Evolutionary conservation across 2,888 invertebrate genomes (phyloP), one percentile per base, ranked within the genome.

Genomic region (Camponotus fellah): DNA sequence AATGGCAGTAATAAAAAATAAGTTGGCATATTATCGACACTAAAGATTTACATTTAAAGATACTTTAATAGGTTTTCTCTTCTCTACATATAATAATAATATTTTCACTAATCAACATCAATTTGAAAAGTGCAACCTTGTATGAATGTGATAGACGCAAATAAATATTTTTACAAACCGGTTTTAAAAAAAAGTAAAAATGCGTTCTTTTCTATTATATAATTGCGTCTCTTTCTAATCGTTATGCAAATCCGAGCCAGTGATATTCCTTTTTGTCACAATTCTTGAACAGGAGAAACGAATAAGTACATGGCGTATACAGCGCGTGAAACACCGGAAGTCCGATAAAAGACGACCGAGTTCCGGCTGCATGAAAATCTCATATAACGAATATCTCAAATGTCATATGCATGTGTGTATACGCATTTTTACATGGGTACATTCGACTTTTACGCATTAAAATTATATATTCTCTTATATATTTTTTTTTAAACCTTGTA

Each of bases 251-350:
- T 64, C 8, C 2, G 0, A 17, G 26, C 6, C 40, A 32, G 37
- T 26, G 21, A 0, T 2, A 14, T 21, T 66, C 9, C 32, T 43
- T 40, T 77, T 49, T 56, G 12, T 49, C 76, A 32, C 53, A n/a
- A 40, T 53, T 65, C 3, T 56, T 10, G n/a, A 0, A 21, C 32
- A 40, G 17, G n/a, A n/a, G 32, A 37, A 81, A 46, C 46, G 26
- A 26, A 2, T 53, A 53, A 46, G 12, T 12, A 46, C 1, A 46
- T 49, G 49, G 21, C 71, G 66, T 46, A 26, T 37, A 58, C 17
- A 62, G 9, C 17, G 71, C 60, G 62, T 80, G 68, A 84, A 84
- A 84, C 62, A 84, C 80, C 62, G 80, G 74, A 74, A 74, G 84
- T 60, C 58, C 40, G 84, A 81, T 84, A 75, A 81, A 65, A 75